Evolutionary conservation across 2,113 vertebrate genomes (phyloP), one percentile per base, ranked within the genome.

Genomic region (Jaculus jaculus): DNA sequence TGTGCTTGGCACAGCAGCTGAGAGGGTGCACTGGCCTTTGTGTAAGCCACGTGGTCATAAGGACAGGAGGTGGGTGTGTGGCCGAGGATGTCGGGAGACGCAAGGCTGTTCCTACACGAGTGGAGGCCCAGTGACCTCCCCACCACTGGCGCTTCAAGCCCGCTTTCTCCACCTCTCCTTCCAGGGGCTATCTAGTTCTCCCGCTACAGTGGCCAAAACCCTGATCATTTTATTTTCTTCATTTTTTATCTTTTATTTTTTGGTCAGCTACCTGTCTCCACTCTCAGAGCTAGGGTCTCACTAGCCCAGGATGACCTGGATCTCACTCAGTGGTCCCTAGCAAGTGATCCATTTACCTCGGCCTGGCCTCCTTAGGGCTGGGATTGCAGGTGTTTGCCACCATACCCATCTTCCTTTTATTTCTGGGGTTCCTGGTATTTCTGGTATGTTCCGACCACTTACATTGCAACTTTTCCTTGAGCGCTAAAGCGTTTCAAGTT

Each of bases 391-490:
- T 16, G 10, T 54, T 7, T 54, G 54, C 54, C 54, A 54, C 54
- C 54, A 54, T 12, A 54, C 54, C 51, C 54, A 54, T 7, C 6
- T 54, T 54, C 54, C 54, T 54, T 54, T 54, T 54, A 54, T n/a
- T 17, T 3, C 61, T 16, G 37, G n/a, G 11, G 12, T 89, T 77
- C 37, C 8, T 78, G 37, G 15, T 81, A 30, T 65, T 90, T 68
- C 71, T 93, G 84, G 12, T 84, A 2, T 88, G 24, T 51, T 85
- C 5, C 81, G 39, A 81, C 74, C 26, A 28, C 66, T 88, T 78
- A n/a, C 5, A 75, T 34, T 34, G 5, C 87, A 0, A 30, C 79
- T 79, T 63, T 71, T 54, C 47, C n/a, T 84, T 63, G 66, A 78
- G 28, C 28, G 60, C 39, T 66, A 69, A 84, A 79, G 60, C 9